phyloP scores from a whole-genome alignment of 1,140 invertebrate genomes.

The Drosophila sucinea region DNA sequence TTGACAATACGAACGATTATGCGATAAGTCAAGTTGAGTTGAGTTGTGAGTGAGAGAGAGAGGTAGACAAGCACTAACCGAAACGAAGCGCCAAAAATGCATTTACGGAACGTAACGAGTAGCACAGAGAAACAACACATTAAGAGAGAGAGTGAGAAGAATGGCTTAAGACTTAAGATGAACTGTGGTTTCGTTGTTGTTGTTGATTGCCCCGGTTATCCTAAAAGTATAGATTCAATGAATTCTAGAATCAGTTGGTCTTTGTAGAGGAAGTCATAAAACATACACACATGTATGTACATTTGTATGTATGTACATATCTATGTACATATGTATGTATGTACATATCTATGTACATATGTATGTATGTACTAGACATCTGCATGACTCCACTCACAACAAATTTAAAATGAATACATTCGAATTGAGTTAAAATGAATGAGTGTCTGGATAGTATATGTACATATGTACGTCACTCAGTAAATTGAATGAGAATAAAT shows the following conservation, averaged over 20 bases:
- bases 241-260: neutral
- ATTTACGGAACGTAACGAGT: constrained; percentile 2
- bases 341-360: no score
- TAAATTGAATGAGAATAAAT: no score
- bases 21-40: constrained; percentile 53
- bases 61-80: constrained; percentile 17
- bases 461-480: no score
- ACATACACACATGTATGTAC: constrained; percentile 2
- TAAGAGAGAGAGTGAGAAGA: neutral
- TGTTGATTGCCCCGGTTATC: constrained; percentile 17
- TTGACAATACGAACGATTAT: constrained; percentile 66
- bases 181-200: neutral
- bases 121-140: neutral
- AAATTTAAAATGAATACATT: no score
- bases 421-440: no score
- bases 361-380: no score
- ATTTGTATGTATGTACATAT: constrained; percentile 26
- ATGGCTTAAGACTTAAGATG: constrained; percentile 2
- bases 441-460: no score
- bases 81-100: constrained; percentile 19
- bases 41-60: constrained; percentile 41
- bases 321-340: neutral
- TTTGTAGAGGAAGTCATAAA: neutral
- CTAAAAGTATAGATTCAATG: neutral
- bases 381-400: no score